These are phyloP conservation scores for Ectropis crepuscularia DNA, from an alignment of 2,888 invertebrate genomes.

Conservation along the genomic window DNA sequence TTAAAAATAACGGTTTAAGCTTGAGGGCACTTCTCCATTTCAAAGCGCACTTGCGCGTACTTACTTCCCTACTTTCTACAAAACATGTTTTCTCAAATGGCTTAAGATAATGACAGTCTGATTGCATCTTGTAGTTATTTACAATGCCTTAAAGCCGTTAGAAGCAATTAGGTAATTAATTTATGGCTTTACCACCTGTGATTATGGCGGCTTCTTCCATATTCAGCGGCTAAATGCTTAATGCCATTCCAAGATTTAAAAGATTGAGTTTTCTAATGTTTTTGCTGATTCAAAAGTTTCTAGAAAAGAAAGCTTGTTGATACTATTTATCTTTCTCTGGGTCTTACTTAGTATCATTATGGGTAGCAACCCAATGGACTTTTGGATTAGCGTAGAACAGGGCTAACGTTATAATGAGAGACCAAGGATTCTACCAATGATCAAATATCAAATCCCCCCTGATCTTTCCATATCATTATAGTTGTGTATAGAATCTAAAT, in stretches of 20 bases:
- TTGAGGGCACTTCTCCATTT: no score
- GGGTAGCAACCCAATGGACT: no score
- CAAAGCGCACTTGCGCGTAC: neutral
- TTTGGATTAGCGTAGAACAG: no score
- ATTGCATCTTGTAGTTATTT: slow-evolving; percentile 19
- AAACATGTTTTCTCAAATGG: slow-evolving; percentile 13
- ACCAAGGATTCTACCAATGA: no score
- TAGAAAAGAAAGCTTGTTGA: slow-evolving; percentile 22
- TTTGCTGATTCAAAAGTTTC: slow-evolving; percentile 16
- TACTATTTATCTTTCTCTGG: no score
- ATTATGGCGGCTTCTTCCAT: slow-evolving; percentile 16
- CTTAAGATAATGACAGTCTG: slow-evolving; percentile 11
- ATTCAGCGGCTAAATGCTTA: slow-evolving; percentile 10
- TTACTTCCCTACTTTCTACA: slow-evolving; percentile 7
- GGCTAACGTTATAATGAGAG: no score
- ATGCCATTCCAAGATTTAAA: slow-evolving; percentile 11
- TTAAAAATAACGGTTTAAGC: no score
- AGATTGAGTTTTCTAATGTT: slow-evolving; percentile 18
- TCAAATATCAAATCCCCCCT: no score
- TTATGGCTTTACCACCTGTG: slow-evolving; percentile 21
- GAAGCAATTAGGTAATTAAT: slow-evolving; percentile 19
- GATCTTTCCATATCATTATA: no score
- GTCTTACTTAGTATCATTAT: no score
- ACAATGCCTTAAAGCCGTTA: slow-evolving; percentile 5
- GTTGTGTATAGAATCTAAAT: no score